Percentiles rank a stretch among this genome's conserved stretches.
Evolutionary conservation across 1,140 invertebrate genomes (phyloP).

Genomic region (Zophobas atratus): DNA sequence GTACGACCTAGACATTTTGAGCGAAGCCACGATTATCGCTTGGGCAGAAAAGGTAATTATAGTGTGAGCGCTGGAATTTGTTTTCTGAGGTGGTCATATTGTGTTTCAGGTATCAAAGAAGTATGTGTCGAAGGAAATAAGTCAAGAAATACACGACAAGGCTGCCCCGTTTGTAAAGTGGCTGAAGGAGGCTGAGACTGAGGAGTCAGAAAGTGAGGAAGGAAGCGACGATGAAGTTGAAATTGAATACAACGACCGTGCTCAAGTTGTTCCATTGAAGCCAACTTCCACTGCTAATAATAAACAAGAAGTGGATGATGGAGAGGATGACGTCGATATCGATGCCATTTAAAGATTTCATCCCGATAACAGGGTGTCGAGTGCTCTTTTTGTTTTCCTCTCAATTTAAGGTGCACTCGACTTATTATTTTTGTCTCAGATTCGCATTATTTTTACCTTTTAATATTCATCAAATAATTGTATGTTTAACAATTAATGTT

Average conservation of each 20-base stretch:
- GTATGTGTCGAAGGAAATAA: constrained; percentile 92
- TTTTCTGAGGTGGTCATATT: background rate
- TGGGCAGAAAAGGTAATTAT: constrained; percentile 89
- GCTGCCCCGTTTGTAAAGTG: constrained; percentile 96
- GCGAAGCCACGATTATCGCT: constrained; percentile 94
- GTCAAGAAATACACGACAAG: constrained; percentile 92
- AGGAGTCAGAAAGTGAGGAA: constrained; percentile 83
- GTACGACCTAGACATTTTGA: constrained; percentile 96
- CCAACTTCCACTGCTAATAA: constrained; percentile 68
- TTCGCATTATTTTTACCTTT: constrained; percentile 55
- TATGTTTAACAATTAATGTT: constrained; percentile 44
- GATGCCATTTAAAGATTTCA: constrained; percentile 86
- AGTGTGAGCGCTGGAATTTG: too few species aligned
- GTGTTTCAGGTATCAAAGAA: constrained; percentile 81
- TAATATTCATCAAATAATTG: constrained; percentile 54
- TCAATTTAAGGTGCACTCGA: constrained; percentile 20
- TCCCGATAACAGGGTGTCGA: constrained; percentile 39
- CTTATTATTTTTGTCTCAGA: constrained; percentile 45
- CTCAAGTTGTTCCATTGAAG: constrained; percentile 82
- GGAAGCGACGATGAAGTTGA: constrained; percentile 75
- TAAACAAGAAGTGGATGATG: constrained; percentile 77
- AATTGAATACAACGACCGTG: constrained; percentile 90
- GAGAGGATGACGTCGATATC: constrained; percentile 87
- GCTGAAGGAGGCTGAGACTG: constrained; percentile 97
- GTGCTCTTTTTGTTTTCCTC: constrained; percentile 16